These are phyloP conservation scores for Solea senegalensis DNA, from an alignment of 2,113 vertebrate species.

Conservation along the genomic window DNA sequence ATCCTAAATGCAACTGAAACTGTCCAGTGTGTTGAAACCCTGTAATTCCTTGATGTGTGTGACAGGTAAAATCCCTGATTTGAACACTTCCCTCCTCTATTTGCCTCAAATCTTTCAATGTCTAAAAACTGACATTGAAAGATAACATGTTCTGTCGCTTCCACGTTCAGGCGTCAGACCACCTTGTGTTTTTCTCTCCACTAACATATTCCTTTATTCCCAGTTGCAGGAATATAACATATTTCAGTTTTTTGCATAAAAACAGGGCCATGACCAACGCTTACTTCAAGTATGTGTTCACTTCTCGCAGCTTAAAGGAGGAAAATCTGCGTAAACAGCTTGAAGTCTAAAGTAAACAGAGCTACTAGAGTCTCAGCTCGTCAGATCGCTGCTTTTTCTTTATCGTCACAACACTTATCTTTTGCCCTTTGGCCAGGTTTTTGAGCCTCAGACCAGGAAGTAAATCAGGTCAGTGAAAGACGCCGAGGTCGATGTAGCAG, in stretches of 20 bases:
- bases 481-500: too few species aligned
- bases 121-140: too few species aligned
- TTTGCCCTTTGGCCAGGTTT: neutral
- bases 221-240: too few species aligned
- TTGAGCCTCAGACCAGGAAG: neutral
- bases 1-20: neutral
- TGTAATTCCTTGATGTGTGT: constrained; percentile 17
- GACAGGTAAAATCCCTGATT: neutral
- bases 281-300: constrained; percentile 34
- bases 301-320: constrained; percentile 11
- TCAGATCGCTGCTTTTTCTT: constrained; percentile 2
- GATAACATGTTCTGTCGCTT: too few species aligned
- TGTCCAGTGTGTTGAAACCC: constrained; percentile 32
- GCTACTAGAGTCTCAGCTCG: constrained; percentile 23
- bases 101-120: too few species aligned
- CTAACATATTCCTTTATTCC: too few species aligned
- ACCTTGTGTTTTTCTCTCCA: too few species aligned
- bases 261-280: neutral
- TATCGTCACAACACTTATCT: constrained; percentile 6
- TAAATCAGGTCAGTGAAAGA: too few species aligned
- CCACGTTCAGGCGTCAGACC: too few species aligned
- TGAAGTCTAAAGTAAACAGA: constrained; percentile 1
- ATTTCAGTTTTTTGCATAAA: constrained; percentile 31
- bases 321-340: constrained; percentile 21
- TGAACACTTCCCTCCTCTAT: constrained; percentile 4